Evolutionary conservation across 2,113 vertebrate species (phyloP).

Genomic region (Pantherophis guttatus): DNA sequence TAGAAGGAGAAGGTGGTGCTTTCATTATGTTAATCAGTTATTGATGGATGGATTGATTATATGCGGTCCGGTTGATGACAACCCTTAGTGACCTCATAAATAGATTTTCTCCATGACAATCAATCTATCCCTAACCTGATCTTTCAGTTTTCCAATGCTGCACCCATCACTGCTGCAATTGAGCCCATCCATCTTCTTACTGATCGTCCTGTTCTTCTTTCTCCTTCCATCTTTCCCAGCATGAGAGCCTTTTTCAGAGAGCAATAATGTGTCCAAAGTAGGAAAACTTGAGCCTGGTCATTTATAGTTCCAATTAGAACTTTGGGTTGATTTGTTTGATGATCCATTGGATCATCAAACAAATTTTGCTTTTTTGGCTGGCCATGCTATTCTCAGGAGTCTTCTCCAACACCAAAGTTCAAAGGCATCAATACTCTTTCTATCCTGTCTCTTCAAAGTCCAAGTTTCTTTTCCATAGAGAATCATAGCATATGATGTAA

Average conservation of each 20-base stretch:
- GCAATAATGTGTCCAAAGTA: background rate
- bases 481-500: background rate
- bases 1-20: background rate
- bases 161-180: background rate
- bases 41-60: background rate
- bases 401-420: background rate
- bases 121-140: background rate
- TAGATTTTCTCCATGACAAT: background rate
- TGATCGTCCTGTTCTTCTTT: background rate
- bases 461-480: background rate
- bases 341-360: background rate
- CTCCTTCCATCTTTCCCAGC: background rate
- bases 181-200: background rate
- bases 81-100: background rate
- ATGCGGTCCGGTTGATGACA: background rate
- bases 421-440: background rate
- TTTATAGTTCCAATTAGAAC: background rate
- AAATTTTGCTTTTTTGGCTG: background rate
- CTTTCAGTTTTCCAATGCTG: background rate
- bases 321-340: background rate
- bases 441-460: background rate
- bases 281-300: background rate
- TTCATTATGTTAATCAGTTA: background rate
- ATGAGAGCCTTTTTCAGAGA: background rate
- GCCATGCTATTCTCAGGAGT: background rate